Evolutionary conservation across 2,113 vertebrate genomes (phyloP).

Genomic region (Smithornis capensis): DNA sequence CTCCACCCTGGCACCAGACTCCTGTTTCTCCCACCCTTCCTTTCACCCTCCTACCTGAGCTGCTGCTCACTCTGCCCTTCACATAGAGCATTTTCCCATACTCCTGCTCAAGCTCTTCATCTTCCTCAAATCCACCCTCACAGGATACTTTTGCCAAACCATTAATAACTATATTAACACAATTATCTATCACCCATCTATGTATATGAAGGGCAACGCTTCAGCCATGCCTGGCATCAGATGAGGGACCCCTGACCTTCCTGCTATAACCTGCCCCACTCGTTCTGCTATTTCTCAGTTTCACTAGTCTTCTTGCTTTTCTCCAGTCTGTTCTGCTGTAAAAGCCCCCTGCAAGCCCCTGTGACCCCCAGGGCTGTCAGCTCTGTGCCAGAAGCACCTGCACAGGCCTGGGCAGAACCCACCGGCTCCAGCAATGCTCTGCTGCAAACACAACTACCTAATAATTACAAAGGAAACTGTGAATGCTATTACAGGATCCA

Average conservation of each 20-base stretch:
- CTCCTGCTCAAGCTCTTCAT: background rate
- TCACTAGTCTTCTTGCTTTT: background rate
- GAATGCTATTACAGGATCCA: background rate
- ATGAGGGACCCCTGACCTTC: background rate
- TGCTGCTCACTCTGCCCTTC: background rate
- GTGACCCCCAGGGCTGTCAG: fast-evolving
- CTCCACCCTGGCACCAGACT: background rate
- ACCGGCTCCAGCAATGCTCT: background rate
- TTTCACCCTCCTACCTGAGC: background rate
- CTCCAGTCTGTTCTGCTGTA: background rate
- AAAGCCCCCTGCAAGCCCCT: background rate
- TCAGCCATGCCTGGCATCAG: background rate
- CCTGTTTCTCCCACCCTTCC: background rate
- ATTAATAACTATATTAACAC: background rate
- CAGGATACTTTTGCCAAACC: background rate
- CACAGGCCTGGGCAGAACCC: background rate
- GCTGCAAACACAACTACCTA: background rate
- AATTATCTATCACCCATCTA: background rate
- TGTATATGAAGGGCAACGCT: background rate
- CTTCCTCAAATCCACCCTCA: background rate
- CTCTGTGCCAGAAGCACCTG: background rate
- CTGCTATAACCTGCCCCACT: background rate
- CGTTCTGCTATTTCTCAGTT: background rate
- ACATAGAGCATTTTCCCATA: background rate
- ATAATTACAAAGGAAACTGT: background rate